Conservation (phyloP, 2,113 vertebrate species). For the Platysteira castanea region DNA sequence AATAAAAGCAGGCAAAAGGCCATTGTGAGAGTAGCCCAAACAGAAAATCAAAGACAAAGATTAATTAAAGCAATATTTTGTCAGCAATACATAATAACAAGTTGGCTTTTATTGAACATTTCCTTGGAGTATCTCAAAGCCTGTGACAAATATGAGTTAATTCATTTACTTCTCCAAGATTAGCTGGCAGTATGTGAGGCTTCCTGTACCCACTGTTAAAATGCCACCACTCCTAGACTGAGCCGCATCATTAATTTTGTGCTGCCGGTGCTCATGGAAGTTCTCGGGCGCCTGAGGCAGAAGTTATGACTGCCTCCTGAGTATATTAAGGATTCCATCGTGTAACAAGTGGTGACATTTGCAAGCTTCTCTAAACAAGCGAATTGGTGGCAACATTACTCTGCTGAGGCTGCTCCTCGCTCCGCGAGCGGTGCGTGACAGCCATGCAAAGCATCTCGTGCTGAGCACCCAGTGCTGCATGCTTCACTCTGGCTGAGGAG, state of each 20-base stretch:
- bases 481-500: not conserved
- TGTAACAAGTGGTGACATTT: not conserved
- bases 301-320: not conserved
- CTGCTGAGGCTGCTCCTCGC: not conserved
- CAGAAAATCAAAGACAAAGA: not conserved
- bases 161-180: not conserved
- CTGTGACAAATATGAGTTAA: not conserved
- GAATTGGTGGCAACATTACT: not conserved
- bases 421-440: not conserved
- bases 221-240: not conserved
- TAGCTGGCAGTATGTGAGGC: not conserved
- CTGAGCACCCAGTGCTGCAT: accelerated
- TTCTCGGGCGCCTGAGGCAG: not conserved
- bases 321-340: not conserved
- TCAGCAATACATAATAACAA: not conserved
- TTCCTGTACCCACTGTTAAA: not conserved
- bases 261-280: not conserved
- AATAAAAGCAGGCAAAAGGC: not conserved
- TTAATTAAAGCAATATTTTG: conserved; percentile 18
- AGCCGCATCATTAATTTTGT: not conserved
- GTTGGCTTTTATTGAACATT: not conserved
- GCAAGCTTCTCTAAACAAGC: not conserved
- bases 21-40: not conserved
- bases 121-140: not conserved
- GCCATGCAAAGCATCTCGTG: not conserved